These are phyloP conservation scores for Pseudochaenichthys georgianus DNA, from an alignment of 2,797 vertebrate species.

Conservation along the genomic window DNA sequence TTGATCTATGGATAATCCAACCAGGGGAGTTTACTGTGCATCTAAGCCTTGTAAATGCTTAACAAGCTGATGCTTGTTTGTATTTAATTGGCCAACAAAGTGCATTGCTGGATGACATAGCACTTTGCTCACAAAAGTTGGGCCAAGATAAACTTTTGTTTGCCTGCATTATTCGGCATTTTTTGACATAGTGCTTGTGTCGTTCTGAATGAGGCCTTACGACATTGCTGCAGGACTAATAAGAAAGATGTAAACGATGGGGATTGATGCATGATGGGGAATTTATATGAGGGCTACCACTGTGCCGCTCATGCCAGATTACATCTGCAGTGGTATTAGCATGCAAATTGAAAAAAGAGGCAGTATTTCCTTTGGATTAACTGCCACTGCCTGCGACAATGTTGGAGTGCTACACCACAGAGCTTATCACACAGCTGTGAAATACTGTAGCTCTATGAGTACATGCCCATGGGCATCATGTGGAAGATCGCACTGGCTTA, in stretches of 20 bases:
- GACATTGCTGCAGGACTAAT: conserved; percentile 59
- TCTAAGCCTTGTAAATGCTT: conserved; percentile 3
- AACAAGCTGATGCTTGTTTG: background rate
- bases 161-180: background rate
- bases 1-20: conserved; percentile 6
- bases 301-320: conserved; percentile 74
- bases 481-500: conserved; percentile 61
- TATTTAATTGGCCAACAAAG: conserved; percentile 11
- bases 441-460: conserved; percentile 49
- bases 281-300: conserved; percentile 74
- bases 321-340: conserved; percentile 81
- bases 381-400: conserved; percentile 74
- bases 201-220: conserved; percentile 30
- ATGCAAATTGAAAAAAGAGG: conserved; percentile 84
- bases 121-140: conserved; percentile 14
- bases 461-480: conserved; percentile 51
- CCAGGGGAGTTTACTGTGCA: background rate
- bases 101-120: conserved; percentile 11
- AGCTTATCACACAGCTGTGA: conserved; percentile 71
- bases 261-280: conserved; percentile 59
- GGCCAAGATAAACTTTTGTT: conserved; percentile 1
- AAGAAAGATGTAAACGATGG: conserved; percentile 46
- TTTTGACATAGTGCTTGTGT: conserved; percentile 34
- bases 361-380: conserved; percentile 83
- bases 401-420: conserved; percentile 57